phyloP scores from a whole-genome alignment of 2,888 invertebrate species.

The Eupeodes luniger region DNA sequence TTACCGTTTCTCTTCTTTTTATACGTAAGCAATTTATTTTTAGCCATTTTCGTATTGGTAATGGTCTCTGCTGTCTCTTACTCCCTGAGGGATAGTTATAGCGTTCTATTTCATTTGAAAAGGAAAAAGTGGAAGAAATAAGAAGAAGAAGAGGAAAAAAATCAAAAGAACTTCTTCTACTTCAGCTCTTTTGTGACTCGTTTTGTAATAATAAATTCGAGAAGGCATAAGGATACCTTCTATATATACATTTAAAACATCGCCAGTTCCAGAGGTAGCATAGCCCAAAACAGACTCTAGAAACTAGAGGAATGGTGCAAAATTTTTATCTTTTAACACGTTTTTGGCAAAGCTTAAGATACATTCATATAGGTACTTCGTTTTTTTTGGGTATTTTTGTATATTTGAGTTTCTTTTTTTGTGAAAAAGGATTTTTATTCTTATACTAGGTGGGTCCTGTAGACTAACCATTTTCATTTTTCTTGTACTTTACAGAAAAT shows the following conservation, averaged over 20 bases:
- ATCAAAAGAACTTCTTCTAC: constrained; percentile 43
- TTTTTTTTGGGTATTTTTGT: background rate
- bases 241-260: background rate
- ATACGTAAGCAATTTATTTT: constrained; percentile 70
- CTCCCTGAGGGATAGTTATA: constrained; percentile 70
- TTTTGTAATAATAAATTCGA: constrained; percentile 57
- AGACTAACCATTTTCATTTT: constrained; percentile 26
- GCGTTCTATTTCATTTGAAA: constrained; percentile 64
- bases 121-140: background rate
- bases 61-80: constrained; percentile 43
- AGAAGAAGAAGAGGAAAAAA: background rate
- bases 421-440: constrained; percentile 25
- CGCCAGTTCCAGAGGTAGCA: too few species aligned
- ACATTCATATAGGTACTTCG: constrained; percentile 33
- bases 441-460: background rate
- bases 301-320: background rate
- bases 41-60: constrained; percentile 40
- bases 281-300: background rate
- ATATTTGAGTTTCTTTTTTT: constrained; percentile 2
- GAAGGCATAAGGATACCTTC: constrained; percentile 5
- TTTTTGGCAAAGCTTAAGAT: constrained; percentile 43
- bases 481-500: constrained; percentile 81
- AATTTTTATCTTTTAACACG: constrained; percentile 54
- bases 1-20: constrained; percentile 29
- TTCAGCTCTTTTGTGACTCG: constrained; percentile 42